These are phyloP conservation scores for Diaphora mendica DNA, from an alignment of 2,888 invertebrate species.

Conservation along the genomic window DNA sequence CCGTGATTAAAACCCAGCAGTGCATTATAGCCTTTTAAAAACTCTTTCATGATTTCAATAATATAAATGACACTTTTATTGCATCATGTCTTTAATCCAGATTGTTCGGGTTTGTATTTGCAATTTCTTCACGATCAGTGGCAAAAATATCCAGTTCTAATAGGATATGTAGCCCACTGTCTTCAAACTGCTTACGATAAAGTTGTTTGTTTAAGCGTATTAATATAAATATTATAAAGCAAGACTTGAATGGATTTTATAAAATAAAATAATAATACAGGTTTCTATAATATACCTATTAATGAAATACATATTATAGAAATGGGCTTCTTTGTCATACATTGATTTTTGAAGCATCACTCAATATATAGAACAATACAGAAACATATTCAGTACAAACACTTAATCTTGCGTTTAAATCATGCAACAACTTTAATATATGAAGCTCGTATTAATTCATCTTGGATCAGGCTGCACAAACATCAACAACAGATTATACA, in stretches of 20 bases:
- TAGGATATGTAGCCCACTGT: not conserved
- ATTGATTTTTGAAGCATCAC: not conserved
- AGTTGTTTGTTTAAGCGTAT: not conserved
- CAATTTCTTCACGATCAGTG: not conserved
- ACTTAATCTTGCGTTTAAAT: not conserved
- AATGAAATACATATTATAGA: not conserved
- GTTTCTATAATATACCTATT: not conserved
- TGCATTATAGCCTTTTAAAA: not conserved
- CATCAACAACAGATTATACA: not conserved
- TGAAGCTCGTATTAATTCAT: not conserved
- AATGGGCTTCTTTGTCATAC: not conserved
- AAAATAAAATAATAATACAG: not conserved
- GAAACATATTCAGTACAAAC: not conserved
- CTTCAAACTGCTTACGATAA: not conserved
- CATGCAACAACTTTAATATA: slow-evolving; percentile 11
- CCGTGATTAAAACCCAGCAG: slow-evolving; percentile 2
- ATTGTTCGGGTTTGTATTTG: not conserved
- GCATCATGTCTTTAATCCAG: not conserved
- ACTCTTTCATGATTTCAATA: not conserved
- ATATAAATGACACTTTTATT: not conserved
- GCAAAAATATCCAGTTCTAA: not conserved
- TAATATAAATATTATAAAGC: not conserved
- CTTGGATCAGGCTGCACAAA: not conserved
- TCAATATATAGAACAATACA: not conserved
- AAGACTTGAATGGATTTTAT: not conserved